Percentiles rank a stretch among this genome's conserved stretches.
phyloP scores from a whole-genome alignment of 2,113 vertebrate genomes.

The Oophaga pumilio region DNA sequence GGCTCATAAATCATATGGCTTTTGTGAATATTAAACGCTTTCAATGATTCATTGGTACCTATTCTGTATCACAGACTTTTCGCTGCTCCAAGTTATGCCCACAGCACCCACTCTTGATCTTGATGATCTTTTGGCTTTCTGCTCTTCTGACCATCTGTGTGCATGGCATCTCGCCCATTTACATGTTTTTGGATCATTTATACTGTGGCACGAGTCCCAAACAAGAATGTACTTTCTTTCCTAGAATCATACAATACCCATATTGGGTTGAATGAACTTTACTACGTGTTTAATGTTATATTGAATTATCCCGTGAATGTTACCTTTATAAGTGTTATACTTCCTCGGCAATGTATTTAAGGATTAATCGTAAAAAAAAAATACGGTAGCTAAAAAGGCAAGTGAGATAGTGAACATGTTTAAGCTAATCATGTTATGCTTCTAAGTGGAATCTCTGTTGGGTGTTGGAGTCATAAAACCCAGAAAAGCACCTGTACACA shows the following conservation, averaged over 20 bases:
- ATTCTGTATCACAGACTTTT: constrained; percentile 56
- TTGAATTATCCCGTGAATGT: neutral
- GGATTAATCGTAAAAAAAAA: neutral
- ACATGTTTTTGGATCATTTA: constrained; percentile 84
- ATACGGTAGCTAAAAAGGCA: constrained; percentile 19
- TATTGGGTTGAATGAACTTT: neutral
- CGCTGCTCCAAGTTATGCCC: constrained; percentile 82
- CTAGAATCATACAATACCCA: constrained; percentile 12
- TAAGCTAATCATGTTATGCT: constrained; percentile 38
- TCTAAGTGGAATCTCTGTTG: constrained; percentile 50
- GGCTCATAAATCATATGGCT: neutral
- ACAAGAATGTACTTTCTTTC: constrained; percentile 75
- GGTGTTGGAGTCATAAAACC: constrained; percentile 49
- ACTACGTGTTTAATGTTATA: neutral
- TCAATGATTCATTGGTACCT: constrained; percentile 15
- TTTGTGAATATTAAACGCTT: neutral
- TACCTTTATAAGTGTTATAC: neutral
- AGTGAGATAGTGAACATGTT: constrained; percentile 28
- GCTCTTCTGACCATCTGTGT: constrained; percentile 84
- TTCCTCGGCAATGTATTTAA: neutral
- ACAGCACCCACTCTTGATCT: constrained; percentile 77
- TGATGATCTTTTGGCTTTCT: constrained; percentile 84
- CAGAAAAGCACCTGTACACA: constrained; percentile 57
- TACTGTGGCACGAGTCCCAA: constrained; percentile 81
- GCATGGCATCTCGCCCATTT: constrained; percentile 80